Evolutionary conservation across 1,140 invertebrate species (phyloP).

Genomic region (Nasonia longicornis): DNA sequence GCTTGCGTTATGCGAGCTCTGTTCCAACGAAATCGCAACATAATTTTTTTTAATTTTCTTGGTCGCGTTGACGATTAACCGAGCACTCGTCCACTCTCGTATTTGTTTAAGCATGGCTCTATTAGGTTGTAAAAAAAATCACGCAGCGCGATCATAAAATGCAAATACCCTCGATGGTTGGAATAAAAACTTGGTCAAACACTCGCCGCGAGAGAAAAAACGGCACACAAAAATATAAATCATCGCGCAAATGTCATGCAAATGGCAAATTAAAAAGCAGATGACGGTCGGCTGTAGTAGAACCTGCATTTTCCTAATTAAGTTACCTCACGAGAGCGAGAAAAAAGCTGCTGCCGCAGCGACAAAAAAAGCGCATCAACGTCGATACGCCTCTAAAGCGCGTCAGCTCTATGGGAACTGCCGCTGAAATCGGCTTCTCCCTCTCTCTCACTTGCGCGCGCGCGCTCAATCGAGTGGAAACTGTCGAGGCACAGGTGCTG

Average conservation of each 20-base stretch:
- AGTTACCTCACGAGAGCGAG: background rate
- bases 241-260: background rate
- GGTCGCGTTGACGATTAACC: background rate
- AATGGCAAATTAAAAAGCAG: background rate
- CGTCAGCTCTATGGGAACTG: slow-evolving; percentile 7
- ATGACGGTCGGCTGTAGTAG: background rate
- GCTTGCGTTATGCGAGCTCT: too few relatives aligned
- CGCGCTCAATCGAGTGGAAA: slow-evolving; percentile 33
- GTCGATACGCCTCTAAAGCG: background rate
- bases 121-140: background rate
- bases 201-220: background rate
- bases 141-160: background rate
- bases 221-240: background rate
- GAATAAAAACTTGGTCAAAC: background rate
- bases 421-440: slow-evolving; percentile 4
- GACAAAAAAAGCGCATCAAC: background rate
- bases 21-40: background rate
- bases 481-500: slow-evolving; percentile 32
- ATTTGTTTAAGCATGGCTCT: background rate
- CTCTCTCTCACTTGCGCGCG: background rate
- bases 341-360: background rate
- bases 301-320: background rate
- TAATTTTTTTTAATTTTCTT: slow-evolving; percentile 4
- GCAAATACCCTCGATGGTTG: background rate
- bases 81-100: too few relatives aligned